These are phyloP conservation scores for Mantis religiosa DNA, from an alignment of 2,888 invertebrate genomes.

Conservation along the genomic window DNA sequence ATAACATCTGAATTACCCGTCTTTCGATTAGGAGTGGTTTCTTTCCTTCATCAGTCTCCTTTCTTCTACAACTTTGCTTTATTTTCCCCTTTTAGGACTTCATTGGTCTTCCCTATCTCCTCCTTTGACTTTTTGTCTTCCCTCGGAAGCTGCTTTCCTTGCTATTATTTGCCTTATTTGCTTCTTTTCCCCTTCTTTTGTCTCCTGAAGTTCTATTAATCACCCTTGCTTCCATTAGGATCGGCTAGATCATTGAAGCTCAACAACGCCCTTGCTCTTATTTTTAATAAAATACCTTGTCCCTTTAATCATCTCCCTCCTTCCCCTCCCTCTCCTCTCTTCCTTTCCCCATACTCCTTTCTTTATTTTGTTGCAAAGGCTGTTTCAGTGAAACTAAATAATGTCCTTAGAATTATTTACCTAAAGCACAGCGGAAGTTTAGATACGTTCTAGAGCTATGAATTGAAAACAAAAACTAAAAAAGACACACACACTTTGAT, in stretches of 20 bases:
- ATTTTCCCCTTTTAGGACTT: not conserved
- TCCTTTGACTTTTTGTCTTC: not conserved
- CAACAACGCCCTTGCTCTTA: not conserved
- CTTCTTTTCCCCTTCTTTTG: not conserved
- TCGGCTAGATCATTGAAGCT: not conserved
- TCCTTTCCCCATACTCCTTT: too few relatives aligned
- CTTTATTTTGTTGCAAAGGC: too few relatives aligned
- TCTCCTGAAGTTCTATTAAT: not conserved
- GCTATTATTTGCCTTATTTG: not conserved
- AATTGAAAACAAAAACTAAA: too few relatives aligned
- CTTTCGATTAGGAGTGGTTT: not conserved
- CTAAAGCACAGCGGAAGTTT: too few relatives aligned
- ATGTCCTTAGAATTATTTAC: too few relatives aligned
- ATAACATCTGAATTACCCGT: not conserved
- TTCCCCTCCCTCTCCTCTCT: too few relatives aligned
- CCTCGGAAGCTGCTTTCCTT: not conserved
- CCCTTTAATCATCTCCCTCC: too few relatives aligned
- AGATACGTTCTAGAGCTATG: too few relatives aligned
- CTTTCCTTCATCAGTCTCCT: not conserved
- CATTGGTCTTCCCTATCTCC: not conserved
- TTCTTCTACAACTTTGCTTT: not conserved
- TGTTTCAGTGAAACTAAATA: too few relatives aligned
- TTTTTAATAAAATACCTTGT: not conserved
- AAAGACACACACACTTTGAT: too few relatives aligned
- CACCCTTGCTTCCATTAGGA: not conserved